Evolutionary conservation across 2,888 invertebrate genomes (phyloP), one percentile per base, ranked within the genome.

Genomic region (Vanessa cardui): DNA sequence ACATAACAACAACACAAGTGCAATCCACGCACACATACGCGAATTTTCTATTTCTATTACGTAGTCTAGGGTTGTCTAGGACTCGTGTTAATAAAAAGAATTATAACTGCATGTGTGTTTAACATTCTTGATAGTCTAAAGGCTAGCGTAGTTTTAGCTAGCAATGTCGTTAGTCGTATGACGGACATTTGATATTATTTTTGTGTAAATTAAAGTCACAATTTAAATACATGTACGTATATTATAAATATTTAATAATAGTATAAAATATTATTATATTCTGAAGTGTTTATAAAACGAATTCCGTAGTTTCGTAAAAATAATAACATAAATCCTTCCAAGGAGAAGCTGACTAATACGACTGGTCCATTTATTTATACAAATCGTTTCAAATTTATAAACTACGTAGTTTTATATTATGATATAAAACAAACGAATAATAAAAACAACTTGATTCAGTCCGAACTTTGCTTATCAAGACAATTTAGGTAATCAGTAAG

Each of bases 41-140:
- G 81, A 68, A 75, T 89, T 90, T 90, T 90, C 92, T 92, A 92
- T 92, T 92, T 91, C 90, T 90, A 92, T 88, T 86, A 84, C 85
- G 79, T 80, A 78, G 75, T 80, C 82, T 88, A 89, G 88, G 83
- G 85, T 86, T 86, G 85, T 78, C 83, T 85, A 83, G 59, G 49
- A 67, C 78, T 80, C 74, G 73, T 77, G 79, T 78, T 80, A 78
- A 80, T 86, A 82, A 83, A 82, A 83, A 81, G 73, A 73, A 73
- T 79, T 74, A 77, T 80, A 47, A 18, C 45, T 50, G 62, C 45
- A 62, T 61, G 58, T 56, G 62, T 60, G 59, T 66, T 58, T 39
- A 49, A 62, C 47, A 52, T 59, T 62, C 45, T 46, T 31, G 52
- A 39, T 58, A 46, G 33, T 54, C 33, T 56, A 56, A 56, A 33